phyloP scores from a whole-genome alignment of 2,888 invertebrate genomes.

The Phalera bucephala region DNA sequence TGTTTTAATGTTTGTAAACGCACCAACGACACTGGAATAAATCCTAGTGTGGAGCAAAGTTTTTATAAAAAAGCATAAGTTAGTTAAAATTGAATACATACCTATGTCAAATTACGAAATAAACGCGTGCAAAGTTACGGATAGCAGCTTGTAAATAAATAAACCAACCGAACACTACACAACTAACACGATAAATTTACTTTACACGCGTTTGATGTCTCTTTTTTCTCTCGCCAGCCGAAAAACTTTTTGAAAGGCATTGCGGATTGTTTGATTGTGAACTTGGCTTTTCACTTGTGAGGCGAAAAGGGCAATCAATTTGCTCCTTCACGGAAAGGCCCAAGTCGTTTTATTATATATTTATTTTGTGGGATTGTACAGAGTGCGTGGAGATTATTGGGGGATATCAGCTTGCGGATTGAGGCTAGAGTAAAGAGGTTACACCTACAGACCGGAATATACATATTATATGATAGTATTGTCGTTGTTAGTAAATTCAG shows the following conservation, averaged over 20 bases:
- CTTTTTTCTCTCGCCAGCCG: constrained; percentile 3
- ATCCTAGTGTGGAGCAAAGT: too few species aligned
- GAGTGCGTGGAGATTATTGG: background rate
- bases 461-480: too few species aligned
- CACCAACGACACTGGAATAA: too few species aligned
- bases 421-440: background rate
- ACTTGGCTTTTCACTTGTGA: constrained; percentile 5
- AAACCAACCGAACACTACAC: too few species aligned
- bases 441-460: too few species aligned
- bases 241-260: constrained; percentile 15
- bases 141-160: too few species aligned
- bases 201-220: constrained; percentile 25
- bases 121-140: too few species aligned
- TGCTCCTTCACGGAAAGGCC: constrained; percentile 1
- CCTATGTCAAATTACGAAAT: too few species aligned
- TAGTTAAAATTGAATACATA: too few species aligned
- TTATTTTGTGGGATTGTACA: constrained; percentile 2
- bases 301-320: constrained; percentile 5
- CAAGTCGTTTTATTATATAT: constrained; percentile 4
- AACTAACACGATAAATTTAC: constrained; percentile 26
- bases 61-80: too few species aligned
- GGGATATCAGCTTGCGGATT: background rate
- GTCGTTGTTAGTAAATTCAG: too few species aligned
- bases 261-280: constrained; percentile 6
- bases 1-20: too few species aligned